Base-by-base conservation (phyloP, 2,113 vertebrate species). In the Hirundichthys speculiger region DNA sequence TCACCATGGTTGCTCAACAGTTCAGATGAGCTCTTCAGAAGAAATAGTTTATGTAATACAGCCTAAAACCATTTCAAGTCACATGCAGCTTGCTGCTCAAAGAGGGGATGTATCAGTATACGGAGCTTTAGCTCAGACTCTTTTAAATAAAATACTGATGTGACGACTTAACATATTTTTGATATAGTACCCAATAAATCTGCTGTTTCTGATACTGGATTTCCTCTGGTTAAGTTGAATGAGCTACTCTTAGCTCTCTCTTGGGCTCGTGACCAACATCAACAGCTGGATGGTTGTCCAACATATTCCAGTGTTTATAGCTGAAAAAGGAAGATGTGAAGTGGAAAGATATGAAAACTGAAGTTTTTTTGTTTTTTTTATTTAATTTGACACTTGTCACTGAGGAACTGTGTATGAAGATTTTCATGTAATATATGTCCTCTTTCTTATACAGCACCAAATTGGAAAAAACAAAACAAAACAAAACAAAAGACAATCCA, bases 211-310 rank as follows among this genome's bases (percentile, higher is more conserved):
- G 60, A 76, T 65, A 54, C 20, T 49, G 46, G 61, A 65, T 68
- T 66, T 66, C 13, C 34, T 64, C 34, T 55, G 45, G 34, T 56
- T 58, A 51, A 60, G 40, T 66, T 51, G 60, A 50, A 73, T 38
- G 49, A 53, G 24, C 39, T 52, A 74, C 41, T 4, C 13, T 54
- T 50, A 61, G 63, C 60, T 46, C 58, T 80, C 50, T 71, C 30
- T 25, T 38, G 38, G 53, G 21, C 54, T 27, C 47, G 47, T 27
- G 60, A 65, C 42, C 71, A 43, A 43, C 30, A 55, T 66, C 66
- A 75, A 69, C 69, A 74, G 66, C 64, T 73, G 52, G 1, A 56
- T 58, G 75, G 66, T 78, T 59, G 63, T 73, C 40, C 47, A 72
- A 50, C 41, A 39, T 64, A 54, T 69, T 63, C 51, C 43, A 72